These are phyloP conservation scores for Rhynchonema sp. DNA, from an alignment of 2,888 invertebrate species.

Conservation along the genomic window DNA sequence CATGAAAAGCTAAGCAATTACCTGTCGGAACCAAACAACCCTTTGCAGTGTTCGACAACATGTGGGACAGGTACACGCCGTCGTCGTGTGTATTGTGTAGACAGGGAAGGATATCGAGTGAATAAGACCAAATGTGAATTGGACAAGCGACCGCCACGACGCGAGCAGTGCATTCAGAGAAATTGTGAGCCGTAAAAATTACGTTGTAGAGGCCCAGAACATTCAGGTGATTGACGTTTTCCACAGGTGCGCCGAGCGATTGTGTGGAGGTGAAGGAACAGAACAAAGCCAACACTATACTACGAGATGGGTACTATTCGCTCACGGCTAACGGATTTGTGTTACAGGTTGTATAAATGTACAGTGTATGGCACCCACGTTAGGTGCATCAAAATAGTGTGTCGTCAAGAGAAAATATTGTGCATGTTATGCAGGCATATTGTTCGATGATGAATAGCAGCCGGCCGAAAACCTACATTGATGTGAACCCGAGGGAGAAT, in stretches of 20 bases:
- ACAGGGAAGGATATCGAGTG: neutral
- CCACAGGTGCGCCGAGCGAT: neutral
- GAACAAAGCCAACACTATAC: neutral
- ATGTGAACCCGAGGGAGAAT: neutral
- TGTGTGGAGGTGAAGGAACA: neutral
- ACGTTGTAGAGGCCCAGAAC: neutral
- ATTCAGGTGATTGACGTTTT: neutral
- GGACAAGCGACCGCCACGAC: neutral
- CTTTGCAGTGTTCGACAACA: neutral
- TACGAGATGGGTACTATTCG: neutral
- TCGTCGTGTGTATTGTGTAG: neutral
- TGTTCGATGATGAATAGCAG: neutral
- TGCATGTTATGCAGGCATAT: neutral
- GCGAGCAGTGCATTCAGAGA: neutral
- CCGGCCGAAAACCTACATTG: neutral
- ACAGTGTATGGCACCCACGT: too few species aligned
- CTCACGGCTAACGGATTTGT: neutral
- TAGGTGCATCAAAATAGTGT: too few species aligned
- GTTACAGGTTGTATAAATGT: neutral
- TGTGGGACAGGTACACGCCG: neutral
- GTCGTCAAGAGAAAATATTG: too few species aligned
- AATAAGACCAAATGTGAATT: neutral
- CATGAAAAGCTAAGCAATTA: neutral
- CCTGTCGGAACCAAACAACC: too few species aligned
- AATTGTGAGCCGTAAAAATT: neutral